Evolutionary conservation across 2,797 vertebrate genomes (phyloP), one percentile per base, ranked within the genome.

Genomic region (Cyclopterus lumpus): DNA sequence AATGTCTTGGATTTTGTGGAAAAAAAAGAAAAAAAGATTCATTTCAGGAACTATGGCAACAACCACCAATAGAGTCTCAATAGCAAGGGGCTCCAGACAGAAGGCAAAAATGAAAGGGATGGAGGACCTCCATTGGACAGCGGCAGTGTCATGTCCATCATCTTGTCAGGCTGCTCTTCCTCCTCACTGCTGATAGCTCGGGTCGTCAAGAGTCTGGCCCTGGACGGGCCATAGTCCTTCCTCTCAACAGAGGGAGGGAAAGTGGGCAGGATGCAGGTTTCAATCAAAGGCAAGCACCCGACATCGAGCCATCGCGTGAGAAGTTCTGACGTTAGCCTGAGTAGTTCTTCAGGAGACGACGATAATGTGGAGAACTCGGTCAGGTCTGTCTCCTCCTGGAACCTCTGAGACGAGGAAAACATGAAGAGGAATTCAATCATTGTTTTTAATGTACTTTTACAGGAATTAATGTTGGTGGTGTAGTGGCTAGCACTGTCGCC

Each of bases 301-400:
- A 93, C 81, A 0, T 83, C 5, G 3, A 95, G 84, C 94, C 94
- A 95, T 8, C 58, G 84, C 11, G 79, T 40, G 30, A 95, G 84
- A 53, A 95, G 82, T 62, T 88, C 82, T 24, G 92, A 93, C 0
- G 95, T 95, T 7, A 90, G 77, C 48, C 69, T 88, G 26, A 95
- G 93, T 55, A 96, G 94, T 12, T 90, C 86, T 67, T 94, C 94
- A 40, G 94, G 95, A 30, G 94, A 91, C 44, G 94, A 95, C 28
- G 59, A 28, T 26, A 84, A 54, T 0, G 12, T 44, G 3, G 91
- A 63, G 55, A 92, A 91, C 1, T 65, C 55, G 8, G 80, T 40
- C 49, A 91, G 64, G 55, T 95, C 86, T 0, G 81, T 92, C 24
- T 82, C 84, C 57, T 95, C 93, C 67, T 73, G 92, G 82, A 95